Conservation (phyloP, 2,113 vertebrate genomes). For the Jacana jacana region DNA sequence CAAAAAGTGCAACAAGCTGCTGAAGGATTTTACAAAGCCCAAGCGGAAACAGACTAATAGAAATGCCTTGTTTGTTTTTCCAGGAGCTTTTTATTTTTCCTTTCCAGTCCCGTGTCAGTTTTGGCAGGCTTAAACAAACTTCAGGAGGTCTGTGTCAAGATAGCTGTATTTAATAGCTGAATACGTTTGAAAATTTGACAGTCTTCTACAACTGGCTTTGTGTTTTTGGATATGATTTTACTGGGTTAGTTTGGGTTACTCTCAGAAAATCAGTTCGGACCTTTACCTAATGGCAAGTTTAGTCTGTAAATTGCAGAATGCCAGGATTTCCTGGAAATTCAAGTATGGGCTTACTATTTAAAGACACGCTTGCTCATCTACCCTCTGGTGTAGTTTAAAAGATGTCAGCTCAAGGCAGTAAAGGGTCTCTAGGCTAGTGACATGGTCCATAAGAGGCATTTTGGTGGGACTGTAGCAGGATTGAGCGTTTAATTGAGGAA, state of each 20-base stretch:
- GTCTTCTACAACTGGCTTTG: neutral
- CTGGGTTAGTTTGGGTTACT: neutral
- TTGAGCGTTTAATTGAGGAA: neutral
- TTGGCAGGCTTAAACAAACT: neutral
- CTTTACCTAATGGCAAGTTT: neutral
- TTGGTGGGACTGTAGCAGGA: neutral
- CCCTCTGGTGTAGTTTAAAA: neutral
- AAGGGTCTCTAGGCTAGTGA: neutral
- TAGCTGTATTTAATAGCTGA: neutral
- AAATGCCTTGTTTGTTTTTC: neutral
- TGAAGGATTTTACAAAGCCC: neutral
- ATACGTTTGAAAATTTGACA: neutral
- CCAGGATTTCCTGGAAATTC: constrained; percentile 36
- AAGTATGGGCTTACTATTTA: neutral
- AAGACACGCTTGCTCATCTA: accelerated
- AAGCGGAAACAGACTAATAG: neutral
- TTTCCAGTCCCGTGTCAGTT: neutral
- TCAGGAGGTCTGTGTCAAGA: neutral
- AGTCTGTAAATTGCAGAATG: neutral
- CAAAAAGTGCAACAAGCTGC: neutral
- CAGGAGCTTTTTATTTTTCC: neutral
- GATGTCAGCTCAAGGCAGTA: neutral
- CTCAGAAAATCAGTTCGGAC: neutral
- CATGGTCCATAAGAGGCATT: neutral
- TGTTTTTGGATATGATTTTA: neutral